A percentile compares a stretch with the other conserved stretches of the same genome.
phyloP scores from a whole-genome alignment of 2,888 invertebrate genomes.

The Axea sp. region DNA sequence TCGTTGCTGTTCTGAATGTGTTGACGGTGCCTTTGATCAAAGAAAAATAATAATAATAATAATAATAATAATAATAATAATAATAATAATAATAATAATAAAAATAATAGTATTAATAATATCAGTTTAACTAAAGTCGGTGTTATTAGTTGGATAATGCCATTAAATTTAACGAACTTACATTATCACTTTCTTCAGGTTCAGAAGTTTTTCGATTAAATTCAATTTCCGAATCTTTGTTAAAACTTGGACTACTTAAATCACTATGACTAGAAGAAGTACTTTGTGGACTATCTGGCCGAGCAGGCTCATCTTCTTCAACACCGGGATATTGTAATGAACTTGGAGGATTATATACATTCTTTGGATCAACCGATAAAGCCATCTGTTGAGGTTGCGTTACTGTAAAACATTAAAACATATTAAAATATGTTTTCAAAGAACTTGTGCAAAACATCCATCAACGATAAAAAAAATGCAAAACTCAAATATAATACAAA shows the following conservation, averaged over 20 bases:
- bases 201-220: conserved; percentile 80
- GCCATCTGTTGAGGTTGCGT: conserved; percentile 82
- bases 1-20: conserved; percentile 80
- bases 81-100: not conserved
- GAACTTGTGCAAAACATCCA: no score
- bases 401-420: conserved; percentile 66
- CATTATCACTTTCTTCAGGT: conserved; percentile 69
- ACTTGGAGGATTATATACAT: conserved; percentile 95
- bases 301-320: conserved; percentile 77
- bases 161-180: no score
- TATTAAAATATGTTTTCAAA: not conserved
- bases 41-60: not conserved
- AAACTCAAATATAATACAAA: no score
- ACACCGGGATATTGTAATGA: conserved; percentile 90
- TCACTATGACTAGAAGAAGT: conserved; percentile 87
- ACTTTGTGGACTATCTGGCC: conserved; percentile 87
- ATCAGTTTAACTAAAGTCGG: no score
- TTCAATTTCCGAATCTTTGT: conserved; percentile 85
- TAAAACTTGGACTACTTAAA: conserved; percentile 85
- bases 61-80: not conserved
- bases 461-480: no score
- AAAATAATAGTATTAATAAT: no score
- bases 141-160: no score
- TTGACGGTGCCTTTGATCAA: conserved; percentile 80
- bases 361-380: conserved; percentile 83